These are phyloP conservation scores for Nematostella vectensis DNA, from an alignment of 92 coral and sea anemone species.

Conservation along the genomic window DNA sequence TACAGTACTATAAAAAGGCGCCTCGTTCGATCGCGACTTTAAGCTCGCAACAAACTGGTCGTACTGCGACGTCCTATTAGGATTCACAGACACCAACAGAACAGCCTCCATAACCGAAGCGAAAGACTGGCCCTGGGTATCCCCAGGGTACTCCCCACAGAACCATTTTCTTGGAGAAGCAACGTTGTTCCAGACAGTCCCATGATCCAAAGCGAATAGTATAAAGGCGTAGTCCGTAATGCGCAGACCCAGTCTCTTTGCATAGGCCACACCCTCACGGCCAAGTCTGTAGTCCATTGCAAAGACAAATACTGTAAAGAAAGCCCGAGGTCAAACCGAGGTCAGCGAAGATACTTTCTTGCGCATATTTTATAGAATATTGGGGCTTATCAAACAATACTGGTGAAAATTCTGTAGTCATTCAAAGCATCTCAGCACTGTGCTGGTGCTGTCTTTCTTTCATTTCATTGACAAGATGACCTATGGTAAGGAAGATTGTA, in stretches of 20 bases:
- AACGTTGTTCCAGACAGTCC: slow-evolving; percentile 27
- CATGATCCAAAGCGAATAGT: slow-evolving; percentile 49
- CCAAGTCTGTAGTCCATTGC: slow-evolving; percentile 68
- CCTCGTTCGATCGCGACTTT: slow-evolving; percentile 23
- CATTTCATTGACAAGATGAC: no score
- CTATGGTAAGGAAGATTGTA: no score
- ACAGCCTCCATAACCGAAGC: slow-evolving; percentile 50
- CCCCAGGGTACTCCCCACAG: slow-evolving; percentile 1
- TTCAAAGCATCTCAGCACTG: no score
- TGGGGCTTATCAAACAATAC: no score
- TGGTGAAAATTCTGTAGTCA: no score
- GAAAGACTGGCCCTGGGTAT: slow-evolving; percentile 22
- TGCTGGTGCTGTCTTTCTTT: no score
- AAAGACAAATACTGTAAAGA: slow-evolving; percentile 45
- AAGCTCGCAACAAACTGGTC: slow-evolving; percentile 28
- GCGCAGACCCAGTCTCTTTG: slow-evolving; percentile 43
- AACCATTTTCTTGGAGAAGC: slow-evolving; percentile 23
- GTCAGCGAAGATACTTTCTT: no score
- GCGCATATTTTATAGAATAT: neutral
- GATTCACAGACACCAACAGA: slow-evolving; percentile 42
- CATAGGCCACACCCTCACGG: slow-evolving; percentile 45
- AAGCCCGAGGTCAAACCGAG: neutral
- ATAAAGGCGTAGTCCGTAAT: slow-evolving; percentile 44
- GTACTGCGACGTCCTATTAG: slow-evolving; percentile 31
- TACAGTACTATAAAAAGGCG: slow-evolving; percentile 33